Evolutionary conservation across 2,797 vertebrate species (phyloP).

Genomic region (Enteromius viviparus): DNA sequence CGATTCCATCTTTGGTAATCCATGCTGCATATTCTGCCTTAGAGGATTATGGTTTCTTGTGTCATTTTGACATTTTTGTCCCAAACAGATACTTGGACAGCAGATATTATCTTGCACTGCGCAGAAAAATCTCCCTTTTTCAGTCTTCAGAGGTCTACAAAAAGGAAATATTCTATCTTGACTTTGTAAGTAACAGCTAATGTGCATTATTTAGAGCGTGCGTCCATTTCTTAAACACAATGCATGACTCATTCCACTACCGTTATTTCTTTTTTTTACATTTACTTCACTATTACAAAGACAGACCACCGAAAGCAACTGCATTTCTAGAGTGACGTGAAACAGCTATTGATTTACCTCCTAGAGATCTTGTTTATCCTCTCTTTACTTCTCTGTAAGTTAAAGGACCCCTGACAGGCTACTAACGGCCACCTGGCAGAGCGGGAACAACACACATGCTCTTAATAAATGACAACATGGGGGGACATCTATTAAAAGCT

Average conservation of each 20-base stretch:
- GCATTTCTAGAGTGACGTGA: conserved; percentile 23
- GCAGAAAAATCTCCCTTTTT: conserved; percentile 24
- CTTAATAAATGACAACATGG: conserved; percentile 61
- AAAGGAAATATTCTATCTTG: neutral
- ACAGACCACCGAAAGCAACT: neutral
- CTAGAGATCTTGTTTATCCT: conserved; percentile 69
- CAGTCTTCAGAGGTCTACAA: conserved; percentile 31
- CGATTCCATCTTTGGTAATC: conserved; percentile 53
- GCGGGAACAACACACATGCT: conserved; percentile 49
- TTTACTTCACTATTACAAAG: conserved; percentile 6
- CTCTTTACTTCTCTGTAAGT: conserved; percentile 68
- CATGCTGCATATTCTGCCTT: conserved; percentile 51
- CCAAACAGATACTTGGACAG: conserved; percentile 23
- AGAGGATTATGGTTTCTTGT: conserved; percentile 40
- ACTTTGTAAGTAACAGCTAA: neutral
- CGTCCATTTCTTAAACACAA: neutral
- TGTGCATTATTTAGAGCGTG: conserved; percentile 6
- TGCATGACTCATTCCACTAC: neutral
- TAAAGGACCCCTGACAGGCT: conserved; percentile 67
- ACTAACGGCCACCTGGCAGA: conserved; percentile 71
- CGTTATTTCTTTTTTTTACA: conserved; percentile 11
- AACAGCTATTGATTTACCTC: conserved; percentile 64
- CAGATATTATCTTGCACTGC: conserved; percentile 39
- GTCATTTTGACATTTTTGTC: conserved; percentile 53
- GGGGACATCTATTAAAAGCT: conserved; percentile 64